Evolutionary conservation across 1,140 invertebrate genomes (phyloP).

Genomic region (Diachasmimorpha longicaudata): DNA sequence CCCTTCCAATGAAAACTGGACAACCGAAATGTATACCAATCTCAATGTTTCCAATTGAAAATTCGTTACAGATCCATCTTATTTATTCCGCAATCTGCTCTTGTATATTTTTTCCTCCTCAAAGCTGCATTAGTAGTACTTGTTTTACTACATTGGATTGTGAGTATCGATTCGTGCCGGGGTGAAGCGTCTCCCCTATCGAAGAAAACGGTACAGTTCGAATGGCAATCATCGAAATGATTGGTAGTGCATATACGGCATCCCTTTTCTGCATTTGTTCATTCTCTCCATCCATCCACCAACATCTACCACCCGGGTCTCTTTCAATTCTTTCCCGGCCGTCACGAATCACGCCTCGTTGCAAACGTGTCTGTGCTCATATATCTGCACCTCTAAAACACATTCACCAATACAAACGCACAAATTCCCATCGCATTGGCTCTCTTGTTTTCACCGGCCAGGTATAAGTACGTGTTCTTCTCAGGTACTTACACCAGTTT

Average conservation of each 20-base stretch:
- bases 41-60: too few relatives aligned
- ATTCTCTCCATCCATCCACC: background rate
- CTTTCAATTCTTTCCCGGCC: constrained; percentile 13
- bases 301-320: background rate
- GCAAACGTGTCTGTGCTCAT: constrained; percentile 16
- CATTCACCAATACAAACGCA: constrained; percentile 1
- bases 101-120: background rate
- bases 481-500: constrained; percentile 40
- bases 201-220: constrained; percentile 16
- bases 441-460: background rate
- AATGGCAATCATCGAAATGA: constrained; percentile 34
- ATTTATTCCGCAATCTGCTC: background rate
- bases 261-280: constrained; percentile 1
- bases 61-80: background rate
- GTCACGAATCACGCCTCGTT: constrained; percentile 40
- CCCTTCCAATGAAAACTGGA: too few relatives aligned
- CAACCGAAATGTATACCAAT: too few relatives aligned
- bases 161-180: constrained; percentile 2
- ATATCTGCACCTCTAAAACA: constrained; percentile 19
- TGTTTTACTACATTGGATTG: background rate
- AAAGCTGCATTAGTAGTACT: background rate
- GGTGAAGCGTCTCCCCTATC: background rate
- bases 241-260: constrained; percentile 18
- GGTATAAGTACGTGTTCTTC: constrained; percentile 13
- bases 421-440: background rate